Base-by-base conservation (phyloP, 2,113 vertebrate species). In the Oriolus oriolus region DNA sequence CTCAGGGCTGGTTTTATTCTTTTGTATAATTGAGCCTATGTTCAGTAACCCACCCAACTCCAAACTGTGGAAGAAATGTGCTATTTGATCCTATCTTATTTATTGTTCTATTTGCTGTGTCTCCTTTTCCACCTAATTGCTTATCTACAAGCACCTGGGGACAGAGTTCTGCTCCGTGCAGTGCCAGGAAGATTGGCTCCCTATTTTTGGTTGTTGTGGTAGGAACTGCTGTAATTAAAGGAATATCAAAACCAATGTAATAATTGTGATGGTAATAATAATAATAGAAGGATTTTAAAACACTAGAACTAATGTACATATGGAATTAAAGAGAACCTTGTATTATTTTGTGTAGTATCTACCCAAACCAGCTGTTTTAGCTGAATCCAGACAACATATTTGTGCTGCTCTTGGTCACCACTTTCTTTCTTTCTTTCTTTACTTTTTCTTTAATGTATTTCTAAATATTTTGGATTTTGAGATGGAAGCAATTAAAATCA, bases 381-480 rank as follows among this genome's bases (percentile, higher is more conserved):
- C 45, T 75, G 60, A 78, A 81, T 60, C 21, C 42, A 47, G 52
- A n/a, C 14, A 11, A 14, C 33, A 16, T 23, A 70, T 70, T 81
- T 75, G 15, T 86, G 30, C n/a, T 77, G 22, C 33, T 73, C 11
- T 80, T 83, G 24, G 19, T 85, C 24, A 33, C 11, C 11, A 4
- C 18, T 64, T 49, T n/a, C n/a, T n/a, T n/a, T 31, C 20, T 20
- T n/a, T 57, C 9, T 35, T 54, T 39, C 24, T 60, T 76, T 89
- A 10, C 2, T 39, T 87, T 63, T 59, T 53, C 17, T 66, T 83
- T 52, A 64, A 22, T 2, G 0, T 33, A 5, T 49, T 95, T 74
- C 47, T 33, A 74, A 28, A 73, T 77, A 33, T 42, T 89, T 89
- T 59, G 22, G 13, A 54, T 45, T 87, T 96, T 78, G 63, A 63